These are phyloP conservation scores for Oscheius sp. DNA, from an alignment of 2,888 invertebrate genomes.

Conservation along the genomic window DNA sequence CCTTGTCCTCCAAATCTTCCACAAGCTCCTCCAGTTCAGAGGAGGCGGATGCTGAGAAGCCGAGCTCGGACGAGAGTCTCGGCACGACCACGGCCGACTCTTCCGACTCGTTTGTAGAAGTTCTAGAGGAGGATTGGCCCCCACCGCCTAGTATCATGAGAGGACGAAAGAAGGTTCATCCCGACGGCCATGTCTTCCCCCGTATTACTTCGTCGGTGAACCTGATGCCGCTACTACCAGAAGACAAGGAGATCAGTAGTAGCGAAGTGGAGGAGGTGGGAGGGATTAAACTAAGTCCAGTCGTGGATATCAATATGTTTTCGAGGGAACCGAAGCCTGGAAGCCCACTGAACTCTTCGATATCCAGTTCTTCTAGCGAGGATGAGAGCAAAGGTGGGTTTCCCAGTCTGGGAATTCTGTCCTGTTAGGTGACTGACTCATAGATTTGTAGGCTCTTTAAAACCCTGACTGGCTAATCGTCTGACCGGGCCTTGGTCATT, in stretches of 20 bases:
- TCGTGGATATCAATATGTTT: conserved; percentile 1
- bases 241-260: conserved; percentile 32
- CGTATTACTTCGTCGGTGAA: conserved; percentile 26
- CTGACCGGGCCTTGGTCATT: too few relatives aligned
- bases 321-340: conserved; percentile 14
- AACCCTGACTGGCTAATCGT: too few relatives aligned
- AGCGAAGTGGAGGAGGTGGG: conserved; percentile 7
- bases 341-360: background rate
- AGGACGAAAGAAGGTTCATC: conserved; percentile 31
- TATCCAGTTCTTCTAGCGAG: background rate
- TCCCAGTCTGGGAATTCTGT: too few relatives aligned
- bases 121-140: conserved; percentile 24
- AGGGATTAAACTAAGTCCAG: conserved; percentile 16
- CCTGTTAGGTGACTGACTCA: too few relatives aligned
- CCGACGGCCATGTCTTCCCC: conserved; percentile 28
- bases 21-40: conserved; percentile 10
- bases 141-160: conserved; percentile 21
- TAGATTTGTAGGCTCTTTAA: too few relatives aligned
- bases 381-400: conserved; percentile 5
- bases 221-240: conserved; percentile 32
- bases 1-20: background rate
- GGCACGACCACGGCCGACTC: background rate
- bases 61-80: background rate
- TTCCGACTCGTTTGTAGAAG: background rate
- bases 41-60: background rate